Conservation (phyloP, 2,888 invertebrate genomes). For the Celastrina argiolus region DNA sequence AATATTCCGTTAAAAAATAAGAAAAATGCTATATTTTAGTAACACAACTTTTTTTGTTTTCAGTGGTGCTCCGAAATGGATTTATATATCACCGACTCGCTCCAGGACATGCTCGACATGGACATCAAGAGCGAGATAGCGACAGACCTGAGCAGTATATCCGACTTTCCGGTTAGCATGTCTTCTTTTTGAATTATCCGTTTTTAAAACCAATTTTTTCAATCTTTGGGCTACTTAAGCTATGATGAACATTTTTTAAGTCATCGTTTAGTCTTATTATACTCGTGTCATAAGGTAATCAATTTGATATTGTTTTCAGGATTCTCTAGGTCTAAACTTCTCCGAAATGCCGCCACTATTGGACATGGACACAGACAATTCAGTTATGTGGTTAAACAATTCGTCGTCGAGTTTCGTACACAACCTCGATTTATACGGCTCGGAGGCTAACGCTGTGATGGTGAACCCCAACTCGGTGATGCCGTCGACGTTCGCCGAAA, state of each 20-base stretch:
- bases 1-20: no score
- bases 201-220: neutral
- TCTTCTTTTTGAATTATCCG: neutral
- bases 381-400: conserved; percentile 79
- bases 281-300: neutral
- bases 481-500: conserved; percentile 83
- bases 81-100: conserved; percentile 82
- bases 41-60: conserved; percentile 37
- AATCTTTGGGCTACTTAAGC: no score
- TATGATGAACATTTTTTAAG: neutral
- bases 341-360: conserved; percentile 79
- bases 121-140: conserved; percentile 93
- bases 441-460: conserved; percentile 87
- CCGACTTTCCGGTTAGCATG: conserved; percentile 78
- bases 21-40: neutral
- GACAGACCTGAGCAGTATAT: conserved; percentile 84
- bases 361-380: conserved; percentile 82
- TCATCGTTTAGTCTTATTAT: neutral
- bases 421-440: conserved; percentile 82
- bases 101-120: conserved; percentile 94
- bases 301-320: conserved; percentile 51
- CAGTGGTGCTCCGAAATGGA: conserved; percentile 80
- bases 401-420: conserved; percentile 81
- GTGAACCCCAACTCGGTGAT: conserved; percentile 95
- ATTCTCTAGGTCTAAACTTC: conserved; percentile 80